A percentile compares a stretch with the other conserved stretches of the same genome.
phyloP scores from a whole-genome alignment of 1,140 invertebrate species.

The Brachionus angularis region DNA sequence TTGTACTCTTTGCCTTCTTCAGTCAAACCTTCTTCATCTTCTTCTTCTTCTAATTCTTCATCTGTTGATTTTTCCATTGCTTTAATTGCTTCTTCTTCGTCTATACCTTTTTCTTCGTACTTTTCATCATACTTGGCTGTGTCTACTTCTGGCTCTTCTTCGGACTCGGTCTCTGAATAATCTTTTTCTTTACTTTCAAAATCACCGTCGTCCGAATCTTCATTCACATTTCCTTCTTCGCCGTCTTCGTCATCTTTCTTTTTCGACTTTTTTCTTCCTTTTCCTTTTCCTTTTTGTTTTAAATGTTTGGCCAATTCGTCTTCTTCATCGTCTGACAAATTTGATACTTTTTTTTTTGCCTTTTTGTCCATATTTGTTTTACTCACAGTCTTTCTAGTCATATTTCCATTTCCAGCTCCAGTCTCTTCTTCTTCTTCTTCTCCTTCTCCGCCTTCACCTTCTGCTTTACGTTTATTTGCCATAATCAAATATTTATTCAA shows the following conservation, averaged over 20 bases:
- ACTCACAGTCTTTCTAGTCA: neutral
- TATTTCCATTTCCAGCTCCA: conserved; percentile 50
- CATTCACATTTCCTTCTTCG: neutral
- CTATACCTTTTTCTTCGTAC: conserved; percentile 45
- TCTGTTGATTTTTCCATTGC: conserved; percentile 37
- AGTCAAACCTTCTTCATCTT: conserved; percentile 39
- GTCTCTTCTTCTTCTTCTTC: conserved; percentile 71
- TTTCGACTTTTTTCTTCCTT: conserved; percentile 30
- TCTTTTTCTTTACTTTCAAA: conserved; percentile 44
- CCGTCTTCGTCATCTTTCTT: conserved; percentile 44
- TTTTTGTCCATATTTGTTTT: neutral
- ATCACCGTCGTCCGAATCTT: conserved; percentile 45
- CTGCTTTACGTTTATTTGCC: conserved; percentile 82
- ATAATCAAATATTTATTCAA: conserved; percentile 91
- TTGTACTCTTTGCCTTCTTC: conserved; percentile 45
- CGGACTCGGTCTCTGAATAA: conserved; percentile 21
- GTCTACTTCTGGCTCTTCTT: conserved; percentile 15
- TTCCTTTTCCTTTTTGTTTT: too few relatives aligned
- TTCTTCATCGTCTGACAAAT: conserved; percentile 42
- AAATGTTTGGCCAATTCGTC: conserved; percentile 40
- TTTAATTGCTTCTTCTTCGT: conserved; percentile 44
- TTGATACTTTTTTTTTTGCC: conserved; percentile 45
- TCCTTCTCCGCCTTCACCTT: conserved; percentile 53
- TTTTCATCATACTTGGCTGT: conserved; percentile 26
- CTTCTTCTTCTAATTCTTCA: conserved; percentile 37